A percentile compares a stretch with the other conserved stretches of the same genome.
Evolutionary conservation across 1,140 invertebrate genomes (phyloP).

Genomic region (Pinna nobilis): DNA sequence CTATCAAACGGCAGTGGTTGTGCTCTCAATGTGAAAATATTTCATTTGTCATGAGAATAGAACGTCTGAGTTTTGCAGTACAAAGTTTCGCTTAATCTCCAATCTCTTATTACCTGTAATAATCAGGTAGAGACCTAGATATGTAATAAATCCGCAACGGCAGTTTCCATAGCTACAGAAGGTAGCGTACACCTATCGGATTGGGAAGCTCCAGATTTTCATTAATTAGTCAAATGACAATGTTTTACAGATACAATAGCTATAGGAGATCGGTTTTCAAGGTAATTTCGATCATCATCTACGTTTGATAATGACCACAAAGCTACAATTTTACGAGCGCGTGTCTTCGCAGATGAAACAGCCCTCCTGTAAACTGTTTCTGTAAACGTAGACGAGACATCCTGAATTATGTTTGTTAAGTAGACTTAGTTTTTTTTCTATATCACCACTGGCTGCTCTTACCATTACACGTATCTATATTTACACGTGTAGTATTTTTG

Average conservation of each 20-base stretch:
- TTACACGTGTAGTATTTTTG: no score
- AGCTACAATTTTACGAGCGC: no score
- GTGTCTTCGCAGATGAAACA: no score
- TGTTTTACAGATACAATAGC: constrained; percentile 14
- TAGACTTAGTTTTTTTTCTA: no score
- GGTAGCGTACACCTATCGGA: constrained; percentile 15
- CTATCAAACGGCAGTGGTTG: no score
- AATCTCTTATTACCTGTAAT: neutral
- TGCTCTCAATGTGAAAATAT: no score
- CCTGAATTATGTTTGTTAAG: no score
- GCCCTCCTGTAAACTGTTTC: no score
- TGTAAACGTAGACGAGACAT: no score
- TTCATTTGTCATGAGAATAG: constrained; percentile 10
- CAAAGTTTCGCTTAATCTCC: constrained; percentile 1
- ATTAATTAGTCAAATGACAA: constrained; percentile 23
- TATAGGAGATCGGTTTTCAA: constrained; percentile 8
- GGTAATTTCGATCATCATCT: constrained; percentile 11
- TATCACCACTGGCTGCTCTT: no score
- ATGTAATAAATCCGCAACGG: constrained; percentile 8
- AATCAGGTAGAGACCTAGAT: constrained; percentile 19
- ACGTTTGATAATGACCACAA: constrained; percentile 16
- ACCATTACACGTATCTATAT: no score
- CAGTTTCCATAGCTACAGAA: constrained; percentile 12
- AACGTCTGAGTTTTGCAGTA: constrained; percentile 4
- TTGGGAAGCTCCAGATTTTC: constrained; percentile 9